Evolutionary conservation across 2,888 invertebrate genomes (phyloP).

Genomic region (Drosophila mayaguana): DNA sequence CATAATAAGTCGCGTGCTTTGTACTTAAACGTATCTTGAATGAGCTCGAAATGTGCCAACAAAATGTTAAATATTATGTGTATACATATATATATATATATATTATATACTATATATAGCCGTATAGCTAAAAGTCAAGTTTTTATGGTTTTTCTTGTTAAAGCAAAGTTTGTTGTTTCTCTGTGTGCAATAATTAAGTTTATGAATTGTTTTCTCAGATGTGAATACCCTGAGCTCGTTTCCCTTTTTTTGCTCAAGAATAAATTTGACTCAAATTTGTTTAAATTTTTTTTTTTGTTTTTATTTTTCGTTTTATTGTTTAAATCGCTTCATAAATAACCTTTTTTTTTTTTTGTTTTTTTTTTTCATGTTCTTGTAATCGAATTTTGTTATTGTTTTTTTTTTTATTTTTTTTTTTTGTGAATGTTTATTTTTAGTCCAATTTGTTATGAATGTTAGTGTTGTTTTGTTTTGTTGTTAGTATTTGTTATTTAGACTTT

Average conservation of each 20-base stretch:
- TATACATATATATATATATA: neutral
- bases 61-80: constrained; percentile 45
- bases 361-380: constrained; percentile 53
- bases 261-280: constrained; percentile 40
- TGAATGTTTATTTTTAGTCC: constrained; percentile 59
- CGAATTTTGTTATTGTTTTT: constrained; percentile 52
- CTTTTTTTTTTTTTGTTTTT: constrained; percentile 49
- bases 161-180: constrained; percentile 36
- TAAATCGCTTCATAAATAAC: constrained; percentile 76
- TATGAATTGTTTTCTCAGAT: constrained; percentile 29
- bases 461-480: constrained; percentile 22
- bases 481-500: constrained; percentile 58
- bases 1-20: constrained; percentile 45
- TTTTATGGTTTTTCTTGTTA: constrained; percentile 7
- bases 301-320: constrained; percentile 75
- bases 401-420: constrained; percentile 28
- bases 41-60: constrained; percentile 35
- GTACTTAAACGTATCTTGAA: constrained; percentile 42
- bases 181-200: constrained; percentile 30
- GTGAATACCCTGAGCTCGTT: constrained; percentile 49
- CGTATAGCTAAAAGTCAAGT: constrained; percentile 20
- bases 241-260: constrained; percentile 43
- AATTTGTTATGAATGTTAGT: constrained; percentile 54
- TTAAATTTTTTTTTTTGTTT: constrained; percentile 62
- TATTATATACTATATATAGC: constrained; percentile 21